These are phyloP conservation scores for Eulithis testata DNA, from an alignment of 2,888 invertebrate species.

Conservation along the genomic window DNA sequence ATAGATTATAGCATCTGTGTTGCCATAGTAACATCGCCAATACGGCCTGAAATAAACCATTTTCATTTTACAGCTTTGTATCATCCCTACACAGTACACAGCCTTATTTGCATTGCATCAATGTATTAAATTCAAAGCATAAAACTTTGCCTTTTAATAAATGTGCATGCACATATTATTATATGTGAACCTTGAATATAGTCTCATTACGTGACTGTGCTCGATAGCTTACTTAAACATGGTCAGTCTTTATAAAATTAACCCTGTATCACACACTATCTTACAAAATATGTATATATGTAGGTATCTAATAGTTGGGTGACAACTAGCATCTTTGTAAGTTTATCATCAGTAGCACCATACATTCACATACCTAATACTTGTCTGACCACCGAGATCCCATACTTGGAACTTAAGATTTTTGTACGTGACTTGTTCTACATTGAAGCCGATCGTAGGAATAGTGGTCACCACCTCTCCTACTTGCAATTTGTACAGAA, in stretches of 20 bases:
- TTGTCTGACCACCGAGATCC: slow-evolving; percentile 99
- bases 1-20: slow-evolving; percentile 99
- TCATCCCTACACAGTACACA: too few relatives aligned
- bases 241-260: too few relatives aligned
- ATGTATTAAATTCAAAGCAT: too few relatives aligned
- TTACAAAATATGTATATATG: too few relatives aligned
- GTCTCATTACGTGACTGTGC: too few relatives aligned
- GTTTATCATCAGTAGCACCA: slow-evolving; percentile 38
- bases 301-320: too few relatives aligned
- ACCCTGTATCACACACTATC: too few relatives aligned
- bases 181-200: too few relatives aligned
- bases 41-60: slow-evolving; percentile 91
- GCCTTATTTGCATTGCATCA: too few relatives aligned
- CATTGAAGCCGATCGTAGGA: slow-evolving; percentile 99
- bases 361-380: slow-evolving; percentile 90
- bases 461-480: slow-evolving; percentile 99
- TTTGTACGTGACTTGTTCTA: slow-evolving; percentile 99
- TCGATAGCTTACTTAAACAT: too few relatives aligned
- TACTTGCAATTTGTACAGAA: slow-evolving; percentile 98
- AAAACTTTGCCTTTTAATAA: too few relatives aligned
- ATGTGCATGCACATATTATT: too few relatives aligned
- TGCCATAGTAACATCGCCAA: slow-evolving; percentile 99
- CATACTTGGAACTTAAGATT: slow-evolving; percentile 99
- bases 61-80: not conserved
- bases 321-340: not conserved